These are phyloP conservation scores for Palythoa caribaeorum DNA, from an alignment of 92 coral and sea anemone genomes.

Conservation along the genomic window DNA sequence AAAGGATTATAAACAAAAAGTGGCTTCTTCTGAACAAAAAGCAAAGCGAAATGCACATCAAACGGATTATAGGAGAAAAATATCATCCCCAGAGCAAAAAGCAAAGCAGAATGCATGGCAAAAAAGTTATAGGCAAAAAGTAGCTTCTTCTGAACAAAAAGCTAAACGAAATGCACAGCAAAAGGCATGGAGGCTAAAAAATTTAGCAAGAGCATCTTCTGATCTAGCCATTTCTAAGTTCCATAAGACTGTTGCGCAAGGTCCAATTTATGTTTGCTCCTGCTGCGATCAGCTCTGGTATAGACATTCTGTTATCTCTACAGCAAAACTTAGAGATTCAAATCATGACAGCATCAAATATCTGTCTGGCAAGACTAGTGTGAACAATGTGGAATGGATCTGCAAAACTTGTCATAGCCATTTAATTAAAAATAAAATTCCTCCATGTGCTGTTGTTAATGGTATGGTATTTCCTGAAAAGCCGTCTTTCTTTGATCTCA, in stretches of 20 bases:
- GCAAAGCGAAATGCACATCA: slow-evolving; percentile 42
- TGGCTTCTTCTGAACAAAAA: slow-evolving; percentile 35
- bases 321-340: slow-evolving; percentile 48
- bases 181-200: slow-evolving; percentile 31
- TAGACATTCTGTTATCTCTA: slow-evolving; percentile 54
- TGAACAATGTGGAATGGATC: slow-evolving; percentile 53
- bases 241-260: slow-evolving; percentile 64
- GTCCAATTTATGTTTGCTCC: slow-evolving; percentile 72
- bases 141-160: slow-evolving; percentile 35
- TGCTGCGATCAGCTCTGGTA: slow-evolving; percentile 82
- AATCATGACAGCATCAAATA: slow-evolving; percentile 38
- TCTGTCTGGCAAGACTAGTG: slow-evolving; percentile 30
- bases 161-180: slow-evolving; percentile 41
- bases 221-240: slow-evolving; percentile 48
- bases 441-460: slow-evolving; percentile 35
- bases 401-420: slow-evolving; percentile 8
- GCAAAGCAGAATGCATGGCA: slow-evolving; percentile 31
- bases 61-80: slow-evolving; percentile 35
- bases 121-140: not conserved
- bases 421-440: slow-evolving; percentile 20
- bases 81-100: not conserved
- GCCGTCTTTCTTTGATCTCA: slow-evolving; percentile 8
- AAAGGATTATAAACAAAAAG: slow-evolving; percentile 5
- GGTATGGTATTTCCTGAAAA: slow-evolving; percentile 48
- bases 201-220: slow-evolving; percentile 6